Evolutionary conservation across 1,140 invertebrate species (phyloP).

Genomic region (Batillaria attramentaria): DNA sequence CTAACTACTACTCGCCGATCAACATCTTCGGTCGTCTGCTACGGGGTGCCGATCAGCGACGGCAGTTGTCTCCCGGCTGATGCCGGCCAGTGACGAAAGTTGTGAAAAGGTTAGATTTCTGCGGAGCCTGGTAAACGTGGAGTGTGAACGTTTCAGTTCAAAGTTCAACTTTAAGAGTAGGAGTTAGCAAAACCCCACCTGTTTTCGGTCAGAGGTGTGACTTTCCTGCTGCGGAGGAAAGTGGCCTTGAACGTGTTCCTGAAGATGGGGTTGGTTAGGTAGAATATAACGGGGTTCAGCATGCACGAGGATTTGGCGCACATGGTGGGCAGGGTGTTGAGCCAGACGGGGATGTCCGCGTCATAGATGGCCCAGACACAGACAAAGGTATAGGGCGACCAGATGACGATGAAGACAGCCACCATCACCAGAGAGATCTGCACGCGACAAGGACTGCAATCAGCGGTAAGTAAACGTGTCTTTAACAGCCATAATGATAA

Average conservation of each 20-base stretch:
- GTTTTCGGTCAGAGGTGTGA: not conserved
- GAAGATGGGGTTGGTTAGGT: slow-evolving; percentile 32
- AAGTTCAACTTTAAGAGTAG: not conserved
- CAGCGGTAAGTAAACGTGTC: not conserved
- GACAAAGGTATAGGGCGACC: slow-evolving; percentile 37
- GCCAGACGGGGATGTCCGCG: slow-evolving; percentile 28
- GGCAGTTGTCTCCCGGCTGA: no score
- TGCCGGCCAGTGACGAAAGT: no score
- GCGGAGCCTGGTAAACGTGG: no score
- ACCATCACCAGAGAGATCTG: slow-evolving; percentile 34
- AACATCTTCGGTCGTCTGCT: no score
- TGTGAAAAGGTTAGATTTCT: no score
- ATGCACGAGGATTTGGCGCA: slow-evolving; percentile 36
- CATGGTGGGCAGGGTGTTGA: slow-evolving; percentile 40
- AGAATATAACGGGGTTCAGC: slow-evolving; percentile 36
- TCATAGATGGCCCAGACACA: slow-evolving; percentile 35
- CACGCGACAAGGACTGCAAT: not conserved
- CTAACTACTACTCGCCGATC: no score
- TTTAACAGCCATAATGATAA: not conserved
- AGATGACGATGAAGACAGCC: slow-evolving; percentile 23
- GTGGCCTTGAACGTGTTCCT: slow-evolving; percentile 16
- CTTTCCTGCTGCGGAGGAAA: not conserved
- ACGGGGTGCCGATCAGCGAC: no score
- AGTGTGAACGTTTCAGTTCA: no score
- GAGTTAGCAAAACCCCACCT: not conserved